These are phyloP conservation scores for Trypoxylon attenuatum DNA, from an alignment of 2,888 invertebrate species.

Conservation along the genomic window DNA sequence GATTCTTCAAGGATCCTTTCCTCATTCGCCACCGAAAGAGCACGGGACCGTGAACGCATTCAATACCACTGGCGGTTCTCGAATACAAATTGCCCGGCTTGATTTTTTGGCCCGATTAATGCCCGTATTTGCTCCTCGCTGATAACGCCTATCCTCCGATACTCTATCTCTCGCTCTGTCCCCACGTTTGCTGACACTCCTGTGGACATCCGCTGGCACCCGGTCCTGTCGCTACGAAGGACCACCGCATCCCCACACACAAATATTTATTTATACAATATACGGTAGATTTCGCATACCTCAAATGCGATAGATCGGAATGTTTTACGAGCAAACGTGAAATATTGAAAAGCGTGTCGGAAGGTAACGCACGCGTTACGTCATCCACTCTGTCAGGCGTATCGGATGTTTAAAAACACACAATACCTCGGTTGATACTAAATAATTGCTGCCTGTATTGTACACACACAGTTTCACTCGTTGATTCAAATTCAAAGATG, in stretches of 20 bases:
- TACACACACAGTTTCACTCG: no score
- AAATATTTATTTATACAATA: conserved; percentile 9
- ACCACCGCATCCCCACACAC: conserved; percentile 9
- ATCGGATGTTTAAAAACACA: no score
- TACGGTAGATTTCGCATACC: conserved; percentile 11
- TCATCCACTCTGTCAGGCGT: no score
- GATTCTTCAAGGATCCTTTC: background rate
- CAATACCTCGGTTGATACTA: no score
- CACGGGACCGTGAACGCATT: no score
- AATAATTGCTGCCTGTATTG: no score
- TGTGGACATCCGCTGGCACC: background rate
- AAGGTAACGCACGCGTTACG: background rate
- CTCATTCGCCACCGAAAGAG: background rate
- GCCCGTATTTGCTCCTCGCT: background rate
- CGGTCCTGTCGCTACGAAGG: conserved; percentile 14
- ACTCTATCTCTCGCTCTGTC: background rate
- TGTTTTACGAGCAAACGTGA: background rate
- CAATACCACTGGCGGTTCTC: background rate
- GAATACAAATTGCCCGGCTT: background rate
- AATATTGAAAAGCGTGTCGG: background rate
- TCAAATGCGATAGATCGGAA: conserved; percentile 1
- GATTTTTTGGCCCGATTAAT: background rate
- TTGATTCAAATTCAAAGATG: no score
- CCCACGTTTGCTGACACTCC: background rate
- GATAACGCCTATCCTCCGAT: no score